These are phyloP conservation scores for Gymnodraco acuticeps DNA, from an alignment of 2,797 vertebrate genomes.

Conservation along the genomic window DNA sequence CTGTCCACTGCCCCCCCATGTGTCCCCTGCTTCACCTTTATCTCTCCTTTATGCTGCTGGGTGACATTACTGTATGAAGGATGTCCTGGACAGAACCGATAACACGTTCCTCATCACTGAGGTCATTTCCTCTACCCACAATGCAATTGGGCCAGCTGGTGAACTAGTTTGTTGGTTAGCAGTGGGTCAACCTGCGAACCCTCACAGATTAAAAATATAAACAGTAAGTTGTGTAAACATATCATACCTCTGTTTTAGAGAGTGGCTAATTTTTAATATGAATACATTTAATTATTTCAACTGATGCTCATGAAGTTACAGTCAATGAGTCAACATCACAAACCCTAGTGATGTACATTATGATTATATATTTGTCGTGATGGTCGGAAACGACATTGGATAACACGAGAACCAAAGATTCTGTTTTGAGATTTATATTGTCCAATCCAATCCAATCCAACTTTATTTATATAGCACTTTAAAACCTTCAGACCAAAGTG, in stretches of 20 bases:
- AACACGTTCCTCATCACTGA: conserved; percentile 64
- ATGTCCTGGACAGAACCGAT: conserved; percentile 71
- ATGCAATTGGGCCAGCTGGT: conserved; percentile 59
- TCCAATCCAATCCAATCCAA: too few relatives aligned
- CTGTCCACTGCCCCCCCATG: conserved; percentile 28
- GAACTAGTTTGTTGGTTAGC: conserved; percentile 53
- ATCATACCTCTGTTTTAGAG: not conserved
- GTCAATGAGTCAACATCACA: not conserved
- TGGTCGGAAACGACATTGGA: not conserved
- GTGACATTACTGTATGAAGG: conserved; percentile 64
- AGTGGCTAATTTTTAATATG: not conserved
- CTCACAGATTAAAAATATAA: not conserved
- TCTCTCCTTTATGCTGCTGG: conserved; percentile 55
- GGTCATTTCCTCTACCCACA: conserved; percentile 75
- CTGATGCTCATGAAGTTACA: not conserved
- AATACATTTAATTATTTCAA: not conserved
- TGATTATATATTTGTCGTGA: not conserved
- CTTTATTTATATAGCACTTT: too few relatives aligned
- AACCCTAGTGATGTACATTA: not conserved
- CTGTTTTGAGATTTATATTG: not conserved
- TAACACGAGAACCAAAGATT: not conserved
- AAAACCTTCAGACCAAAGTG: too few relatives aligned
- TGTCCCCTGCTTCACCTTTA: conserved; percentile 42
- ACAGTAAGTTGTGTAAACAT: not conserved
- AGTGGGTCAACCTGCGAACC: conserved; percentile 23